Conservation (phyloP, 2,888 invertebrate species). For the Amphipoea oculea region DNA sequence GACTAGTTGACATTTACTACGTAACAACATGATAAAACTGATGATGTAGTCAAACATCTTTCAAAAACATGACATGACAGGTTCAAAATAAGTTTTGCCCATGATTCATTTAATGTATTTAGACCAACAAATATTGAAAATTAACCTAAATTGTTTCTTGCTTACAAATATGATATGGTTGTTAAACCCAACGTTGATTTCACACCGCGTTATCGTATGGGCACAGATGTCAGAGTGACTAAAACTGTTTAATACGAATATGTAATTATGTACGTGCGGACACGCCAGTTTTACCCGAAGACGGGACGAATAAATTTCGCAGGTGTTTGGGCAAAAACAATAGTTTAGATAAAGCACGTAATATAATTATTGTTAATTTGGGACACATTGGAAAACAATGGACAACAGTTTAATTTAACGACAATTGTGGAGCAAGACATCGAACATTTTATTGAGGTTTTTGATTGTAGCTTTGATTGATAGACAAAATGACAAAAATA, state of each 20-base stretch:
- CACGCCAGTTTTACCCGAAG: conserved; percentile 3
- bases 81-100: conserved; percentile 10
- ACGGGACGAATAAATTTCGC: conserved; percentile 21
- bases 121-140: conserved; percentile 36
- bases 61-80: neutral
- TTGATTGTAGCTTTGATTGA: neutral
- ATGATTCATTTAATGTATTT: conserved; percentile 25
- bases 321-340: conserved; percentile 35
- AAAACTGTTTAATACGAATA: conserved; percentile 2
- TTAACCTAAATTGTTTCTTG: conserved; percentile 58
- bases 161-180: conserved; percentile 53
- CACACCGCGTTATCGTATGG: conserved; percentile 35
- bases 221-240: conserved; percentile 29
- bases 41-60: conserved; percentile 2
- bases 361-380: neutral
- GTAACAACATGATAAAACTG: conserved; percentile 6
- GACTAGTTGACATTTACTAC: conserved; percentile 12
- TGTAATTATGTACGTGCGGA: conserved; percentile 37
- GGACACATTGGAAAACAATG: neutral
- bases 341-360: conserved; percentile 11
- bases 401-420: neutral
- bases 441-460: neutral
- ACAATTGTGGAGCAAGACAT: too few species aligned
- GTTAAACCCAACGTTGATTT: conserved; percentile 43
- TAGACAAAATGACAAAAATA: neutral